Evolutionary conservation across 37 sponge, comb jelly and placozoan genomes (phyloP).

Genomic region (Amphimedon queenslandica): DNA sequence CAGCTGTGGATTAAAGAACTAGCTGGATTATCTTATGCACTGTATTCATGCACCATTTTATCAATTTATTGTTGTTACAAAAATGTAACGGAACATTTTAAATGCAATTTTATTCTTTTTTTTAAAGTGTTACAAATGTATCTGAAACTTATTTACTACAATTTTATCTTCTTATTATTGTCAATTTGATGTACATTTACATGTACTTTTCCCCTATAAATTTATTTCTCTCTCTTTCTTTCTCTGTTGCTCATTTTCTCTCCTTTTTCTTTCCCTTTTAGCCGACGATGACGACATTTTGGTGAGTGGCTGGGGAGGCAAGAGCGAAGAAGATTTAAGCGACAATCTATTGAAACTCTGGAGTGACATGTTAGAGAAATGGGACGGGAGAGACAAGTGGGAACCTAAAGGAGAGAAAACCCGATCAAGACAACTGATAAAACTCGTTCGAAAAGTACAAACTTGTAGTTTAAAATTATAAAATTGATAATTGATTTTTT

Average conservation of each 20-base stretch:
- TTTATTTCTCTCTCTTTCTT: no score
- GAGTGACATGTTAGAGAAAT: conserved; percentile 60
- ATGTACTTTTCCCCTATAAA: not conserved
- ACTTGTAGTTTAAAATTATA: not conserved
- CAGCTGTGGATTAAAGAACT: no score
- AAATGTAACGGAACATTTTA: no score
- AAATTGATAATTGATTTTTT: not conserved
- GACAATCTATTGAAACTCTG: conserved; percentile 70
- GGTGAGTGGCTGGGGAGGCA: conserved; percentile 77
- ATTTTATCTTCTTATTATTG: not conserved
- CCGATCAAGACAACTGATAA: conserved; percentile 66
- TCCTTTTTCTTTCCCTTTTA: not conserved
- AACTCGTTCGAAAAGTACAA: conserved; percentile 74
- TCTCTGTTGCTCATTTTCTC: no score
- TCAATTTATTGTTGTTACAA: no score
- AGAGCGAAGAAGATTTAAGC: conserved; percentile 43
- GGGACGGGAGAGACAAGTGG: conserved; percentile 76
- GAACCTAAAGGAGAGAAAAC: conserved; percentile 28
- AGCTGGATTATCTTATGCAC: no score
- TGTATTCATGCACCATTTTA: no score
- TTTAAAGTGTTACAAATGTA: no score
- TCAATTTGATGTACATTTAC: not conserved
- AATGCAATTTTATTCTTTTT: no score
- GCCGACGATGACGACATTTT: conserved; percentile 72
- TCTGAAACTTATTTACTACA: not conserved